phyloP scores from a whole-genome alignment of 2,113 vertebrate species.

The Aspidoscelis tigris region DNA sequence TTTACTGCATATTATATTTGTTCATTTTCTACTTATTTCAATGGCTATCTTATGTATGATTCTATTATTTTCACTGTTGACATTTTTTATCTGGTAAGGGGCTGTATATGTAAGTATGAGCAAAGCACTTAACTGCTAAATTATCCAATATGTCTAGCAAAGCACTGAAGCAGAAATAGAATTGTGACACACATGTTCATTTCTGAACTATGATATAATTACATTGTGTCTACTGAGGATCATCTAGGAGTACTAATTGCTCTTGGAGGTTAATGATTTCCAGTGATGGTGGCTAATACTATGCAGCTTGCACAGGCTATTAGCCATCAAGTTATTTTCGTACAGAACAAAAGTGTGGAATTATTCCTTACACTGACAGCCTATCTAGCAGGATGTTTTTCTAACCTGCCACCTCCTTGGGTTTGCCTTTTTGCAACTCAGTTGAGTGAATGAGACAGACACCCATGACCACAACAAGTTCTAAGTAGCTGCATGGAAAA shows the following conservation, averaged over 20 bases:
- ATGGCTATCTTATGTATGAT: neutral
- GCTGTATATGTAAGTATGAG: neutral
- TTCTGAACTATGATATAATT: constrained; percentile 30
- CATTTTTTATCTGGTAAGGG: constrained; percentile 2
- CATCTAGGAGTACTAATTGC: constrained; percentile 38
- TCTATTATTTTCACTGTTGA: neutral
- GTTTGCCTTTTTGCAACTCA: neutral
- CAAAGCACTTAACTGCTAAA: constrained; percentile 8
- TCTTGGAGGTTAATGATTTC: constrained; percentile 33
- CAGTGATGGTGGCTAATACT: constrained; percentile 29
- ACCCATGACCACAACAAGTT: rapidly evolving
- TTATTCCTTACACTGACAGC: neutral
- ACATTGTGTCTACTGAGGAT: neutral
- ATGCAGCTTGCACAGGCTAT: constrained; percentile 27
- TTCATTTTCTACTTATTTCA: neutral
- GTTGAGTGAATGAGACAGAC: neutral
- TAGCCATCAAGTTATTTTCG: constrained; percentile 35
- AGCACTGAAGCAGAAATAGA: constrained; percentile 7
- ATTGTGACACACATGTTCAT: constrained; percentile 29
- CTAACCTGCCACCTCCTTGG: neutral
- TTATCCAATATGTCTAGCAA: constrained; percentile 9
- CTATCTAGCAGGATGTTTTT: neutral
- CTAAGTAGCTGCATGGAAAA: constrained; percentile 10
- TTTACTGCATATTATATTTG: neutral
- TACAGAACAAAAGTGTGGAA: neutral